Base-by-base conservation (phyloP, 2,888 invertebrate genomes). In the Drosophila paramelanica region DNA sequence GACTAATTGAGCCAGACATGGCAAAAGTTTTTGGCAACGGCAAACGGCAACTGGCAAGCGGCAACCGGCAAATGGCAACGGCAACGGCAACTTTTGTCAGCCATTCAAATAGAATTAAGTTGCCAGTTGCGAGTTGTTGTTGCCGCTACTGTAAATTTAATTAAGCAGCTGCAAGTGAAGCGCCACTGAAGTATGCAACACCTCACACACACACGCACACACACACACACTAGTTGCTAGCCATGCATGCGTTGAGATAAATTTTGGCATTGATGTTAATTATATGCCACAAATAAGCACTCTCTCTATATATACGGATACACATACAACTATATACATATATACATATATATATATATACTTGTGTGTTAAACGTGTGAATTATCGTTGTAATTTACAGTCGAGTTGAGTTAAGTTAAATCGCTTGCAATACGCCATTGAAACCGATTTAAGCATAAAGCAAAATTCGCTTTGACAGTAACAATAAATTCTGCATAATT, bases 141-240 rank as follows among this genome's bases (percentile, higher is more conserved):
- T 55, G n/a, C 25, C 45, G 47, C 39, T 38, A 41, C 20, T 46
- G 39, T 41, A 60, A 81, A 87, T 70, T 77, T 57, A 83, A 87
- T 83, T 79, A 83, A 52, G 74, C 66, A 46, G 46, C 57, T 66
- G 74, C 56, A 62, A 62, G 25, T 57, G 50, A 58, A 27, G 49
- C 58, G 66, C 49, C 67, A 36, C 55, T 64, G 36, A 61, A 73
- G 58, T 66, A 71, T 76, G 84, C 79, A 72, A 33, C 33, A 42
- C 31, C 1, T 8, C 13, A 46, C 25, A 23, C 39, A 27, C 8
- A 39, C 17, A 11, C 14, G 11, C 14, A 31, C 13, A n/a, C 20
- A 23, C 20, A 14, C 14, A 31, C n/a, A 10, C 25, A 25, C 17
- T 17, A 55, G 27, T 17, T 60, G 41, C 55, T 5, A 27, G 58